Base-by-base conservation (phyloP, 2,888 invertebrate genomes). In the Globia sparganii region DNA sequence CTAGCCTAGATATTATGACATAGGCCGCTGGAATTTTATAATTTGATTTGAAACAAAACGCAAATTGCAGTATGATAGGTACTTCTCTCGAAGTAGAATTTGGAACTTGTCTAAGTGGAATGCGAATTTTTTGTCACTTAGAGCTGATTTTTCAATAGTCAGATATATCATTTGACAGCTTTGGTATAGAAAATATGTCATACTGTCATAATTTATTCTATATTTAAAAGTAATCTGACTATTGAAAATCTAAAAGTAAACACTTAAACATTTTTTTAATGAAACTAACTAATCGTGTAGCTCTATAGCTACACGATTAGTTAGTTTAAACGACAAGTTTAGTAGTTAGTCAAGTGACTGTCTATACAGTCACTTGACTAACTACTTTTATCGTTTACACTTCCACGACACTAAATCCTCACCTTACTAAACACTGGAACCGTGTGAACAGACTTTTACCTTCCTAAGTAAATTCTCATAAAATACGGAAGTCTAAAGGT, bases 1-100 rank as follows among this genome's bases (percentile, higher is more conserved):
- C 43, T 65, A 56, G 56, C 53, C 21, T n/a, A 77, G 64, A 31
- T 34, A 8, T 80, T 82, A 82, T 77, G 82, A 82, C 46, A 79
- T 65, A 53, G 58, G 21, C 43, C 3, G 13, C 31, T 46, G 62
- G 66, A 53, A 65, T 68, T 68, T 76, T 68, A 68, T 62, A 56
- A 61, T 66, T 72, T 62, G 11, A 46, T 70, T 43, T 31, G n/a
- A 79, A 58, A 79, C 8, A 34, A 77, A 66, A 49, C 13, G n/a
- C 28, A 2, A 9, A 40, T 40, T 56, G 28, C 40, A n/a, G 37
- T 25, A 6, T 25, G 6, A 21, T 15, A n/a, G n/a, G n/a, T n/a
- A 4, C 34, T 34, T 43, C 21, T 15, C 28, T 59, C 21, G n/a
- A 13, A 18, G 18, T 21, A 56, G 18, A 4, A 65, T 31, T 49